phyloP scores from a whole-genome alignment of 2,888 invertebrate genomes.

The Phaedon cochleariae region DNA sequence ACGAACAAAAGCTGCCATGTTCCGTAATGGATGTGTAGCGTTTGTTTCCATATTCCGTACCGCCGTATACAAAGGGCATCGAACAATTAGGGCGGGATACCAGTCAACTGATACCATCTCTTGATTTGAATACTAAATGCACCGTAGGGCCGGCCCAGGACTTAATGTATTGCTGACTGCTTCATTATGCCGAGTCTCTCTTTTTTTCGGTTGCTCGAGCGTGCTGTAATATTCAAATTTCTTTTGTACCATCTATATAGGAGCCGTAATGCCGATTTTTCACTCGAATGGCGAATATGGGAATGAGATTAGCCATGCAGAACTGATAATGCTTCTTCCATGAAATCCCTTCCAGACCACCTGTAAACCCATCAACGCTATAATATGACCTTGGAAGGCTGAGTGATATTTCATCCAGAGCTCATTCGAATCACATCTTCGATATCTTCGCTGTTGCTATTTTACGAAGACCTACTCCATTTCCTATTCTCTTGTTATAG shows the following conservation, averaged over 20 bases:
- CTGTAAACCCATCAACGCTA: too few relatives aligned
- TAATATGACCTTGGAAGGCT: too few relatives aligned
- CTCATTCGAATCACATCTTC: too few relatives aligned
- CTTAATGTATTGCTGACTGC: constrained; percentile 42
- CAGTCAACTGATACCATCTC: constrained; percentile 60
- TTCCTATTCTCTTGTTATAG: too few relatives aligned
- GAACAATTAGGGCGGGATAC: constrained; percentile 60
- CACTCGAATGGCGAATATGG: not conserved
- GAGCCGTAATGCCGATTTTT: not conserved
- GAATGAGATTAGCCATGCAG: too few relatives aligned
- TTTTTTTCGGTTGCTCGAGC: constrained; percentile 20
- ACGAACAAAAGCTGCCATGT: constrained; percentile 59
- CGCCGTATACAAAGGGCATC: constrained; percentile 57
- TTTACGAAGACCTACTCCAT: too few relatives aligned
- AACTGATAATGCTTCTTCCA: too few relatives aligned
- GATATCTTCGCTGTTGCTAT: too few relatives aligned
- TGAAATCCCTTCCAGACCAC: too few relatives aligned
- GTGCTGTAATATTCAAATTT: constrained; percentile 31
- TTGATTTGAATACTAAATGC: constrained; percentile 58
- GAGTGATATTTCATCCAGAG: too few relatives aligned
- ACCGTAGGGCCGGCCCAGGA: constrained; percentile 47
- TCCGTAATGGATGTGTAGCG: constrained; percentile 58
- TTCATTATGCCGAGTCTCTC: constrained; percentile 36
- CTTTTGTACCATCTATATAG: not conserved
- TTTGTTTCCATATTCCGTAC: constrained; percentile 59